Conservation (phyloP, 2,113 vertebrate species). For the Mesitornis unicolor region DNA sequence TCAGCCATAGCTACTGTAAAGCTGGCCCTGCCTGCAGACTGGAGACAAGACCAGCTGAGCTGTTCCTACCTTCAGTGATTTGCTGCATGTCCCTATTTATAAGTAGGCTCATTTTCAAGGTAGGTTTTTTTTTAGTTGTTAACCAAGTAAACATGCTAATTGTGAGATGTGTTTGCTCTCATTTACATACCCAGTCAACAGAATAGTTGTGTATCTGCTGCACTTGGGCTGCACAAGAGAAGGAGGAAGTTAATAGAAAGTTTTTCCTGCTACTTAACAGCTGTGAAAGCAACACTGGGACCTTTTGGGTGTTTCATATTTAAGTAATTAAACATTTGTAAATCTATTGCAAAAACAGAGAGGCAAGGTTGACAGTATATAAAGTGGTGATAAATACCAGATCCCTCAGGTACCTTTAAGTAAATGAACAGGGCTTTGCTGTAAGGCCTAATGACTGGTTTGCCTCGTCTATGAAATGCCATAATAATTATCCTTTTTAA, state of each 20-base stretch:
- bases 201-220: background rate
- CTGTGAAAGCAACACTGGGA: background rate
- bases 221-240: background rate
- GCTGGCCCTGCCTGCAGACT: background rate
- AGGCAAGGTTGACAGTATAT: slow-evolving; percentile 48
- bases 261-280: background rate
- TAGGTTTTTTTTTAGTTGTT: background rate
- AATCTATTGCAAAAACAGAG: slow-evolving; percentile 54
- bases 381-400: slow-evolving; percentile 73
- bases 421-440: slow-evolving; percentile 69
- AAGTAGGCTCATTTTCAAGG: background rate
- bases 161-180: background rate
- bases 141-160: background rate
- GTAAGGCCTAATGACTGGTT: slow-evolving; percentile 70
- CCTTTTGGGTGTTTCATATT: slow-evolving; percentile 30
- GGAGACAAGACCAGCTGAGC: background rate
- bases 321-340: slow-evolving; percentile 55
- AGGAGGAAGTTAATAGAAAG: background rate
- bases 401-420: slow-evolving; percentile 71
- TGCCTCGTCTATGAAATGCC: slow-evolving; percentile 70
- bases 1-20: background rate
- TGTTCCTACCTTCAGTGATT: background rate
- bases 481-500: slow-evolving; percentile 73
- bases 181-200: background rate
- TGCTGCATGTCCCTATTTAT: background rate